Percentiles rank a stretch among this genome's conserved stretches.
Conservation (phyloP, 1,140 invertebrate genomes). For the Scaptomyza graminum region DNA sequence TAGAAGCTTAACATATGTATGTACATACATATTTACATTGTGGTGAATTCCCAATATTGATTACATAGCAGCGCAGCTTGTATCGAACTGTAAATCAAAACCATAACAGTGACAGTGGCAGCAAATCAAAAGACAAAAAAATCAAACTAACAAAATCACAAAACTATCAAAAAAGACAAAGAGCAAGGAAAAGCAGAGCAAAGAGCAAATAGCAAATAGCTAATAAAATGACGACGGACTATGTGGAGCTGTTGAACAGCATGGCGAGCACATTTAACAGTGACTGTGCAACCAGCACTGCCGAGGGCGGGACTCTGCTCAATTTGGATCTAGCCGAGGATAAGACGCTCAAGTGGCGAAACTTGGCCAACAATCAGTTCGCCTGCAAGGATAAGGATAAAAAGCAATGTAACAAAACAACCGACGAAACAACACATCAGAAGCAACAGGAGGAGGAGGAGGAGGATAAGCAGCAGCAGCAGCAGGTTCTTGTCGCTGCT, state of each 20-base stretch:
- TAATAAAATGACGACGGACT: no score
- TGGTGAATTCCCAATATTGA: slow-evolving; percentile 40
- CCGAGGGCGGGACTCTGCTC: slow-evolving; percentile 68
- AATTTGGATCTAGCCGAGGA: slow-evolving; percentile 78
- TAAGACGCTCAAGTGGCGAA: slow-evolving; percentile 82
- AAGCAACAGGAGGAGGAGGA: slow-evolving; percentile 17
- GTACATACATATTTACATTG: no score
- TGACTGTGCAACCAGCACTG: slow-evolving; percentile 74
- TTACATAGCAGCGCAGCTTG: slow-evolving; percentile 34
- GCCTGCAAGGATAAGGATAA: slow-evolving; percentile 81
- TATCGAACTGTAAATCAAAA: slow-evolving; percentile 18
- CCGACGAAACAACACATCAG: slow-evolving; percentile 16
- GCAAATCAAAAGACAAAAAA: slow-evolving; percentile 12
- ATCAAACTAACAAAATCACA: background rate
- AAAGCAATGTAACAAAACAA: slow-evolving; percentile 37
- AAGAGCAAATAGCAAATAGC: no score
- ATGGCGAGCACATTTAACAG: slow-evolving; percentile 78
- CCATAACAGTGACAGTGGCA: background rate
- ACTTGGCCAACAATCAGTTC: slow-evolving; percentile 80
- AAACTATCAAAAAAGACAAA: background rate
- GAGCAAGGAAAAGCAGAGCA: background rate
- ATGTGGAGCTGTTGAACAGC: slow-evolving; percentile 71
- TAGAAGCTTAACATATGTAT: background rate
- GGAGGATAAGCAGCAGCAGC: background rate
- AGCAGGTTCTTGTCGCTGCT: slow-evolving; percentile 35